These are phyloP conservation scores for Cheilosia vulpina DNA, from an alignment of 2,888 invertebrate genomes.

Conservation along the genomic window DNA sequence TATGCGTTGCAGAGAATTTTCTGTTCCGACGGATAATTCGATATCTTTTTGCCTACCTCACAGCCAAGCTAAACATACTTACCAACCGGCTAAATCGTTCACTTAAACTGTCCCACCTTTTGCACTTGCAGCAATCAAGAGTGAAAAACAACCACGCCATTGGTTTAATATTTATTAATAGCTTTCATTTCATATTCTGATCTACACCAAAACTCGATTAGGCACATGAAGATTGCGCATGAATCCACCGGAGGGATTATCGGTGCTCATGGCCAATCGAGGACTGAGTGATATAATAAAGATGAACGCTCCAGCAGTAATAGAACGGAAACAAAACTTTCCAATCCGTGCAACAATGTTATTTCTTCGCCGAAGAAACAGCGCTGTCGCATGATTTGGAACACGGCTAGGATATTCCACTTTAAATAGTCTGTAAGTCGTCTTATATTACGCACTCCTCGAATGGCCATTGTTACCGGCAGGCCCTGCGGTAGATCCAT, in stretches of 20 bases:
- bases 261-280: slow-evolving; percentile 59
- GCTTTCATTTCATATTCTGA: not conserved
- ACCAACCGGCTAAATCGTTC: no score
- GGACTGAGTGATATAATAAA: slow-evolving; percentile 49
- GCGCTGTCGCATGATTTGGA: slow-evolving; percentile 31
- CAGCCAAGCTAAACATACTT: no score
- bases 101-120: not conserved
- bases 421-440: not conserved
- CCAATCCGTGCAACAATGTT: slow-evolving; percentile 33
- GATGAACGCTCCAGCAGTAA: not conserved
- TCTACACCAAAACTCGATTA: not conserved
- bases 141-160: not conserved
- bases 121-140: not conserved
- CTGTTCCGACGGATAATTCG: no score
- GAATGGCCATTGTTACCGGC: slow-evolving; percentile 37
- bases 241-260: slow-evolving; percentile 29
- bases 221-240: slow-evolving; percentile 45
- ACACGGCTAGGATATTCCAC: not conserved
- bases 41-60: no score
- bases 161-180: not conserved
- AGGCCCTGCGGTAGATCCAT: slow-evolving; percentile 25
- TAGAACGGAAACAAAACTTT: not conserved
- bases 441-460: slow-evolving; percentile 31
- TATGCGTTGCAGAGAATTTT: no score
- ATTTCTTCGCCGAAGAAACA: slow-evolving; percentile 38